phyloP scores from a whole-genome alignment of 2,113 vertebrate genomes.

The Bubo bubo region DNA sequence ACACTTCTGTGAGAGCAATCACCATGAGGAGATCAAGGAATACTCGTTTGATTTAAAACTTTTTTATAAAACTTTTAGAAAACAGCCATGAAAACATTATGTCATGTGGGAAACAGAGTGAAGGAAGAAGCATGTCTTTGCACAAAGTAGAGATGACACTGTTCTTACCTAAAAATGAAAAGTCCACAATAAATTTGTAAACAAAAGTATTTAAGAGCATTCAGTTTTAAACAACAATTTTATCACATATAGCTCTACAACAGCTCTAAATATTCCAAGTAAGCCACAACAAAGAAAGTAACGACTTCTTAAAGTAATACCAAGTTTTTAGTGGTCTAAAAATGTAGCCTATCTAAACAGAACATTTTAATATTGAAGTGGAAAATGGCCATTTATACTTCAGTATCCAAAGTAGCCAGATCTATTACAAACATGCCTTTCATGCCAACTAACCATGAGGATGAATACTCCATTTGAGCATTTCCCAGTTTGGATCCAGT shows the following conservation, averaged over 20 bases:
- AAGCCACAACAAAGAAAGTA: background rate
- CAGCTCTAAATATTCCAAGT: background rate
- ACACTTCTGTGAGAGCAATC: background rate
- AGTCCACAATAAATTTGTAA: background rate
- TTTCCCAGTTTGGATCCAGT: background rate
- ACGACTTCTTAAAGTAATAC: background rate
- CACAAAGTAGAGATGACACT: background rate
- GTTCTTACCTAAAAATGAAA: background rate
- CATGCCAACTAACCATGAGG: accelerated
- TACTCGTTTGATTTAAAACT: background rate
- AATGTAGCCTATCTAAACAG: background rate
- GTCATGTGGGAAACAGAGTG: background rate
- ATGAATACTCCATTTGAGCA: background rate
- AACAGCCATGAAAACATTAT: background rate
- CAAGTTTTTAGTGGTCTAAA: background rate
- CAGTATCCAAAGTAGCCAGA: background rate
- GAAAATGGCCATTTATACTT: background rate
- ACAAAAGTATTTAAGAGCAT: background rate
- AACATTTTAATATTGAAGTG: background rate
- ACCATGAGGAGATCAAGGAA: background rate
- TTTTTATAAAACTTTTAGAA: background rate
- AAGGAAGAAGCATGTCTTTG: background rate
- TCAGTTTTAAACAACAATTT: background rate
- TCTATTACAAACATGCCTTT: background rate
- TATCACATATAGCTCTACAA: background rate